A percentile compares a stretch with the other conserved stretches of the same genome.
phyloP scores from a whole-genome alignment of 2,113 vertebrate genomes.

The Mormoops blainvillei region DNA sequence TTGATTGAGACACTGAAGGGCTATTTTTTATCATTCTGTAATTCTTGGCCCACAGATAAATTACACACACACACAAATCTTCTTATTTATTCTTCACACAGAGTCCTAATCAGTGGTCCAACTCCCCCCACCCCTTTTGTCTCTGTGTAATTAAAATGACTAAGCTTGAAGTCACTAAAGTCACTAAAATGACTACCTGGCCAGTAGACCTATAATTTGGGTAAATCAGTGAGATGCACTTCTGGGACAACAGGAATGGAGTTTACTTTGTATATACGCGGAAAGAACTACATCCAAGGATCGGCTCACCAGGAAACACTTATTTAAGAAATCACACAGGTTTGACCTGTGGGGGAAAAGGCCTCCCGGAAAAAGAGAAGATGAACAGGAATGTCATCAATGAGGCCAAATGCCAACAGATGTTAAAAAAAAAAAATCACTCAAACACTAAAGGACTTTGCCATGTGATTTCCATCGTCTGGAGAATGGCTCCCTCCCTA shows the following conservation, averaged over 20 bases:
- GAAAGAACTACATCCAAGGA: background rate
- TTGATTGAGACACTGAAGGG: background rate
- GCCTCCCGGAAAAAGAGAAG: background rate
- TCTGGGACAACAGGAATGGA: background rate
- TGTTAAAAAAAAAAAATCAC: background rate
- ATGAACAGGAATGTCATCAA: background rate
- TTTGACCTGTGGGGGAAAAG: background rate
- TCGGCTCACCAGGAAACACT: background rate
- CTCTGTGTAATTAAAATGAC: background rate
- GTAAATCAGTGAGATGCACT: background rate
- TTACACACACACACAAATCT: background rate
- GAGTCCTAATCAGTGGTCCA: background rate
- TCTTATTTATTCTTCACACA: background rate
- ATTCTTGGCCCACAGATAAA: background rate
- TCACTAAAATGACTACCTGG: background rate
- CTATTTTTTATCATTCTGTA: background rate
- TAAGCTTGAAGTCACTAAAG: background rate
- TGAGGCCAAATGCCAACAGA: background rate
- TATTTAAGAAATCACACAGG: background rate
- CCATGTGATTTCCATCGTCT: background rate
- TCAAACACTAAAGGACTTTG: background rate
- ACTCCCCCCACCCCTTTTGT: background rate
- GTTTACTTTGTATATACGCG: background rate
- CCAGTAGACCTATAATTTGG: background rate
- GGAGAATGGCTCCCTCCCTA: background rate